A percentile compares a stretch with the other conserved stretches of the same genome.
phyloP scores from a whole-genome alignment of 2,888 invertebrate genomes.

The Germaria angustata region DNA sequence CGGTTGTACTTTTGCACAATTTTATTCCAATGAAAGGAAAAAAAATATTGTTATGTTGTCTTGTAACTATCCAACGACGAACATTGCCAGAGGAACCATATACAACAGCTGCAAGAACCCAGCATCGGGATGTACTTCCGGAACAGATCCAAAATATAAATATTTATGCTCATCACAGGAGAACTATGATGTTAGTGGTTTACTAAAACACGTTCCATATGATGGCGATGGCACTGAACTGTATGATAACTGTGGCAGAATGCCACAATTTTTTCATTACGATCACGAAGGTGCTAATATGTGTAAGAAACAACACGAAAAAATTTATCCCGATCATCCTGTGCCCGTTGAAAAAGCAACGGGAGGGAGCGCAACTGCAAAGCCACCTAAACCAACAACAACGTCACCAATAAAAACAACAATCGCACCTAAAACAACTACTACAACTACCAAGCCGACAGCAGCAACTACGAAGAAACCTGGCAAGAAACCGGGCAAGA shows the following conservation, averaged over 20 bases:
- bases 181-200: constrained; percentile 2
- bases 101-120: constrained; percentile 69
- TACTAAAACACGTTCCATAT: background rate
- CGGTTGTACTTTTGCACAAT: constrained; percentile 70
- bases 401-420: too few species aligned
- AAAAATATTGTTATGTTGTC: constrained; percentile 66
- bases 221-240: constrained; percentile 38
- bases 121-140: constrained; percentile 5
- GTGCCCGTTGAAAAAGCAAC: background rate
- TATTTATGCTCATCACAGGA: constrained; percentile 35
- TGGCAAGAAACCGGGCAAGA: background rate
- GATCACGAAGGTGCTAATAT: background rate
- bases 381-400: background rate
- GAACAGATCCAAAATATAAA: constrained; percentile 30
- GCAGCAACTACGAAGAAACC: background rate
- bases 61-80: constrained; percentile 73
- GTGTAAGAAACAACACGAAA: background rate
- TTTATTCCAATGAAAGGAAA: constrained; percentile 48
- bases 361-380: too few species aligned
- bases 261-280: constrained; percentile 15
- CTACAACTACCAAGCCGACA: too few species aligned
- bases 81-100: constrained; percentile 69
- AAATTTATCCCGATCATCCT: background rate
- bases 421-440: too few species aligned
- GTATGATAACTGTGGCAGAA: constrained; percentile 13